A percentile compares a stretch with the other conserved stretches of the same genome.
Conservation (phyloP, 1,140 invertebrate species). For the Samia ricini region DNA sequence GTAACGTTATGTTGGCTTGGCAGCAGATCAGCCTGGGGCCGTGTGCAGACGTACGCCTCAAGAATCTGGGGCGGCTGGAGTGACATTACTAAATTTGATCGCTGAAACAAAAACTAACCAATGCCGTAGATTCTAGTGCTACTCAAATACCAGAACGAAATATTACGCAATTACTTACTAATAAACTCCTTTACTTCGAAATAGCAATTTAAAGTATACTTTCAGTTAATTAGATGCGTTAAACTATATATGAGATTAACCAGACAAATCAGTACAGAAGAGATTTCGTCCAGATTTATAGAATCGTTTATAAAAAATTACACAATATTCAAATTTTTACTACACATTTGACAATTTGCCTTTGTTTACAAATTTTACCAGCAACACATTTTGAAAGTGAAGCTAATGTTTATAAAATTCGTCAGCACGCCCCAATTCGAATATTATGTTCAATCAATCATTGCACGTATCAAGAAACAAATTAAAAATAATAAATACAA, state of each 20-base stretch:
- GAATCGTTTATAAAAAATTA: background rate
- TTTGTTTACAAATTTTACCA: slow-evolving; percentile 10
- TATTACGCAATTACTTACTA: slow-evolving; percentile 5
- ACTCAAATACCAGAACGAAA: slow-evolving; percentile 2
- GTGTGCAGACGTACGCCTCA: slow-evolving; percentile 64
- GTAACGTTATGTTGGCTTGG: slow-evolving; percentile 58
- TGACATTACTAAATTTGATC: slow-evolving; percentile 76
- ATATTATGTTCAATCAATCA: slow-evolving; percentile 11
- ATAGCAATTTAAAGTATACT: background rate
- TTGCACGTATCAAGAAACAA: background rate
- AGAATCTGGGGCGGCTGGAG: slow-evolving; percentile 73
- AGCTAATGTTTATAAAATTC: slow-evolving; percentile 7
- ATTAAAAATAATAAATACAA: too few species aligned
- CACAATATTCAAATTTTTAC: background rate
- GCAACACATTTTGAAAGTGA: background rate
- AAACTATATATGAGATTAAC: background rate
- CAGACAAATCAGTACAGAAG: background rate
- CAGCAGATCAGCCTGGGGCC: slow-evolving; percentile 56
- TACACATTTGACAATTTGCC: background rate
- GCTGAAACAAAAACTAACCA: slow-evolving; percentile 59
- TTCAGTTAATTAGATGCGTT: background rate
- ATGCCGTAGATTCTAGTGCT: slow-evolving; percentile 46
- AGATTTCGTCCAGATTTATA: background rate
- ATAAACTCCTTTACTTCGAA: background rate
- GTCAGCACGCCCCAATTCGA: slow-evolving; percentile 4